A percentile compares a stretch with the other conserved stretches of the same genome.
Conservation (phyloP, 2,797 vertebrate species). For the Acrocephalus scirpaceus region DNA sequence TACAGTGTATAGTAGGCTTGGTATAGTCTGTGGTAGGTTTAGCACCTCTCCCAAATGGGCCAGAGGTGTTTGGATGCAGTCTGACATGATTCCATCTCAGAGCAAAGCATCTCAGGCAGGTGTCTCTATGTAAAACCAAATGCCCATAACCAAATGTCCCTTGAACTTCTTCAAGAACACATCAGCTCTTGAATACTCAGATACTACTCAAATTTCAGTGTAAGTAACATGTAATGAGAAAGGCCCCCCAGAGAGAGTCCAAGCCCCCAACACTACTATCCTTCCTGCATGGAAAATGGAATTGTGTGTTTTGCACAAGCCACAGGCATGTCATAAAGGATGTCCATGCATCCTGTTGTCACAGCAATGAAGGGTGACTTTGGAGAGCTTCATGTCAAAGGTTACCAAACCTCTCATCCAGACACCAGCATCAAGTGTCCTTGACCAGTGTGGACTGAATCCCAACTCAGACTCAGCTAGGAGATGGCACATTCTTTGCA, state of each 20-base stretch:
- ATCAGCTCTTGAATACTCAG: not conserved
- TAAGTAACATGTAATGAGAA: not conserved
- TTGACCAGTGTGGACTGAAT: not conserved
- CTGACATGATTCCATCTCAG: not conserved
- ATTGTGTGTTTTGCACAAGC: not conserved
- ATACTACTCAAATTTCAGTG: not conserved
- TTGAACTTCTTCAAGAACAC: not conserved
- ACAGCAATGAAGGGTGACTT: not conserved
- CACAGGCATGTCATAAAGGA: rapidly evolving
- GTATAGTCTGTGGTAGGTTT: not conserved
- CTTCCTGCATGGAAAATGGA: not conserved
- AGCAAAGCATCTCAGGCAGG: not conserved
- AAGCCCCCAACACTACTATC: not conserved
- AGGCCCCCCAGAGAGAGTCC: not conserved
- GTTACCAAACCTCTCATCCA: not conserved
- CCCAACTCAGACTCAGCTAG: not conserved
- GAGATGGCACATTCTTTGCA: not conserved
- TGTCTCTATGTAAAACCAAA: not conserved
- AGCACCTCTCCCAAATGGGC: not conserved
- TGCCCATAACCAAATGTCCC: not conserved
- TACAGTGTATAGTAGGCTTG: not conserved
- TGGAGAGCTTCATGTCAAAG: not conserved
- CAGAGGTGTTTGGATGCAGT: not conserved
- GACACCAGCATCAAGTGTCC: not conserved
- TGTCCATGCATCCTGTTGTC: not conserved